A percentile compares a stretch with the other conserved stretches of the same genome.
Conservation (phyloP, 1,140 invertebrate species). For the Venustaconcha ellipsiformis region DNA sequence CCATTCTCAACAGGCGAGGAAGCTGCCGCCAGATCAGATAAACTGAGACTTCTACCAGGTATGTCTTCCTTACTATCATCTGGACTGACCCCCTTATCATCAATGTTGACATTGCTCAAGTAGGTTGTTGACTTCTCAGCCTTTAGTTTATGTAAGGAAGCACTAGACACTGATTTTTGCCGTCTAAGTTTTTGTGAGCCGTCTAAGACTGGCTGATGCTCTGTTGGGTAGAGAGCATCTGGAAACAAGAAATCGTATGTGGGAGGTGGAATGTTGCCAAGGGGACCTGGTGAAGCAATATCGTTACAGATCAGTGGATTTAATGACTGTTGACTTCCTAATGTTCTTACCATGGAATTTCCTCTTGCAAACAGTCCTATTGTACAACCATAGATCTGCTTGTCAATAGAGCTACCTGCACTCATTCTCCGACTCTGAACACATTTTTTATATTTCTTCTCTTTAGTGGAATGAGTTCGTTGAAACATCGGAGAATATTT, state of each 20-base stretch:
- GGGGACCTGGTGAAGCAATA: background rate
- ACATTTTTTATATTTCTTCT: slow-evolving; percentile 29
- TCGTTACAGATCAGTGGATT: background rate
- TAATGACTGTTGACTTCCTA: background rate
- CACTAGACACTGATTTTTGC: slow-evolving; percentile 36
- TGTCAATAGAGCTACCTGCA: slow-evolving; percentile 25
- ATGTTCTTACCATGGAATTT: slow-evolving; percentile 2
- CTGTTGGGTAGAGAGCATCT: slow-evolving; percentile 17
- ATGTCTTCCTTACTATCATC: slow-evolving; percentile 23
- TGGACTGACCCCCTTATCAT: background rate
- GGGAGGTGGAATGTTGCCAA: slow-evolving; percentile 11
- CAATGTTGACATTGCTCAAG: background rate
- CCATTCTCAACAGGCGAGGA: slow-evolving; percentile 26
- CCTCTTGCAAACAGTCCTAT: slow-evolving; percentile 19
- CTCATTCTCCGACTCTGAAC: slow-evolving; percentile 17
- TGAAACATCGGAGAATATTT: slow-evolving; percentile 35
- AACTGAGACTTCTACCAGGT: slow-evolving; percentile 40
- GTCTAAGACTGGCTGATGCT: slow-evolving; percentile 28
- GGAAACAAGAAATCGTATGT: slow-evolving; percentile 34
- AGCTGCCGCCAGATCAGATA: slow-evolving; percentile 37
- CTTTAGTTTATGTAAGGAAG: slow-evolving; percentile 31
- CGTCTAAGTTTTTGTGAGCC: slow-evolving; percentile 20
- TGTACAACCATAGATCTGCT: slow-evolving; percentile 18
- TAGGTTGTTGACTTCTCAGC: background rate
- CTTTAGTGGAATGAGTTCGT: slow-evolving; percentile 19